Evolutionary conservation across 2,113 vertebrate species (phyloP).

Genomic region (Uropsilus gracilis): DNA sequence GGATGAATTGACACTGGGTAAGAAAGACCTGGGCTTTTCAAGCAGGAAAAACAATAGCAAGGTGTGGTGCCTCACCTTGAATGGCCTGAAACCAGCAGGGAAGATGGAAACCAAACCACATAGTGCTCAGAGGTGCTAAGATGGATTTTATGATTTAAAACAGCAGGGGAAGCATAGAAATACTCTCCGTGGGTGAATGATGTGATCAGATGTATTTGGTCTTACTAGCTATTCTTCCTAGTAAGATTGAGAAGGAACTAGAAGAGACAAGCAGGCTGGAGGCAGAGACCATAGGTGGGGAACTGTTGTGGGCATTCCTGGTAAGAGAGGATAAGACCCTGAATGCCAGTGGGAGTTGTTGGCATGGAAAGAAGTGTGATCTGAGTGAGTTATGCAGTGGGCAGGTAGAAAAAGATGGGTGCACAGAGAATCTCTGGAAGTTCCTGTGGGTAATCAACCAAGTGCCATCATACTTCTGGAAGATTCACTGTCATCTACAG

Average conservation of each 20-base stretch:
- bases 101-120: neutral
- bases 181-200: neutral
- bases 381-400: neutral
- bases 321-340: neutral
- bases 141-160: neutral
- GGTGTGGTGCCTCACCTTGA: neutral
- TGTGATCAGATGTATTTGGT: neutral
- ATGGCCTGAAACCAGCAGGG: neutral
- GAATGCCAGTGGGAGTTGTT: neutral
- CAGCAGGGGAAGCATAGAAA: neutral
- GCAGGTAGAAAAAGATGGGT: neutral
- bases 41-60: neutral
- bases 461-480: neutral
- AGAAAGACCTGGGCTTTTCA: neutral
- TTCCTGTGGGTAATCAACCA: neutral
- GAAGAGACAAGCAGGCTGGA: neutral
- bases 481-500: neutral
- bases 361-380: neutral
- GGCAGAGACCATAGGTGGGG: neutral
- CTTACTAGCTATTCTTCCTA: neutral
- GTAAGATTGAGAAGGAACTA: neutral
- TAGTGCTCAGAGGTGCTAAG: neutral
- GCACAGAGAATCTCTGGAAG: neutral
- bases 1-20: neutral
- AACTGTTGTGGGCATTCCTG: neutral